These are phyloP conservation scores for Cossypha caffra DNA, from an alignment of 2,797 vertebrate species.

Conservation along the genomic window DNA sequence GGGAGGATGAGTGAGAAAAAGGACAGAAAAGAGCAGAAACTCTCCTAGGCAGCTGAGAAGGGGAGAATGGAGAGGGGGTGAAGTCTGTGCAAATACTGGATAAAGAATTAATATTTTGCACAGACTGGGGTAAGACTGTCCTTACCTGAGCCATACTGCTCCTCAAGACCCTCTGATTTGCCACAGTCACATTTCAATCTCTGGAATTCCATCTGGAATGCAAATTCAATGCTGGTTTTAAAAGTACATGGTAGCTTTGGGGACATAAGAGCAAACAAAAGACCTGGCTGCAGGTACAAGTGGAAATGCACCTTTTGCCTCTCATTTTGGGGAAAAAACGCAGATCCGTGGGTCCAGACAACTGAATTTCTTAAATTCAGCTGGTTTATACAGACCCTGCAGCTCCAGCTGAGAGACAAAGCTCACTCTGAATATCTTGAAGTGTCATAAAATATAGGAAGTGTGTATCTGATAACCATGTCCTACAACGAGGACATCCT, in stretches of 20 bases:
- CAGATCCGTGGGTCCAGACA: neutral
- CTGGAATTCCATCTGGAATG: neutral
- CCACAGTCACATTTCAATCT: neutral
- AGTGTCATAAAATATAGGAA: neutral
- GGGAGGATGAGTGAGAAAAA: neutral
- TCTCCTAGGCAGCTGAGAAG: neutral
- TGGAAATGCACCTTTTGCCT: neutral
- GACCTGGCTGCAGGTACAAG: neutral
- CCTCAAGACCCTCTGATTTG: neutral
- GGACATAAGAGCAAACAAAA: neutral
- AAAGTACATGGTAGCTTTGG: neutral
- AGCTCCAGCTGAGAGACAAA: neutral
- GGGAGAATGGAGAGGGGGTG: neutral
- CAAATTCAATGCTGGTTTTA: neutral
- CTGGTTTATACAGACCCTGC: neutral
- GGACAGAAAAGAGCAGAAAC: neutral
- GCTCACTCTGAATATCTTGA: neutral
- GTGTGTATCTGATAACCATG: neutral
- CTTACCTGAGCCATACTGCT: fast-evolving
- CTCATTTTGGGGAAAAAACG: fast-evolving
- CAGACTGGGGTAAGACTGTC: fast-evolving
- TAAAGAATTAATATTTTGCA: neutral
- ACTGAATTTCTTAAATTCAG: neutral
- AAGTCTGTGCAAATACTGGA: neutral
- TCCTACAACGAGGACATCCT: neutral